Evolutionary conservation across 1,140 invertebrate genomes (phyloP).

Genomic region (Scylla paramamosain): DNA sequence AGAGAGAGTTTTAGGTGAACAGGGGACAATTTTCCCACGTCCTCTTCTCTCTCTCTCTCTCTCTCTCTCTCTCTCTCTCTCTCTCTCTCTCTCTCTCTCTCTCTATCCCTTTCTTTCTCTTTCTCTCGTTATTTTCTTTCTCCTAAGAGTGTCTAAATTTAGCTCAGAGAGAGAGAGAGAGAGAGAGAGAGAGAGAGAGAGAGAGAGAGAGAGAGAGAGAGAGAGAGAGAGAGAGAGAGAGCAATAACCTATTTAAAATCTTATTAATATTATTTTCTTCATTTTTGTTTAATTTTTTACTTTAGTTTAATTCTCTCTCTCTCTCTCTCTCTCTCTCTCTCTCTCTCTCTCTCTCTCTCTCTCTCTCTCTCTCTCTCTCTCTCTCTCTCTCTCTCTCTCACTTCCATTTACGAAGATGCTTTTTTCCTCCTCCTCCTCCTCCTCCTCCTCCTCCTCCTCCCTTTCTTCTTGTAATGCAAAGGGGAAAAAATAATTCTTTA

Average conservation of each 20-base stretch:
- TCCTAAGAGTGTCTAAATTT: not conserved
- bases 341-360: slow-evolving; percentile 37
- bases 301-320: not conserved
- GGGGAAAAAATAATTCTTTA: not conserved
- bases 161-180: not conserved
- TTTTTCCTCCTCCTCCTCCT: not conserved
- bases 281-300: too few species aligned
- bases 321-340: slow-evolving; percentile 24
- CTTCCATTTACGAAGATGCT: not conserved
- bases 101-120: slow-evolving; percentile 25
- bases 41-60: not conserved
- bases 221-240: not conserved
- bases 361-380: slow-evolving; percentile 14
- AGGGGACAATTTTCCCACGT: not conserved
- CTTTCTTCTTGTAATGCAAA: not conserved
- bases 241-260: too few species aligned
- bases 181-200: not conserved
- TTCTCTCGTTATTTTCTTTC: not conserved
- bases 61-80: slow-evolving; percentile 30
- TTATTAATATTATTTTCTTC: too few species aligned
- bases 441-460: slow-evolving; percentile 10
- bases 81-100: not conserved
- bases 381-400: not conserved
- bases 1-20: too few species aligned
- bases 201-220: not conserved